Evolutionary conservation across 2,888 invertebrate species (phyloP).

Genomic region (Caradrina kadenii): DNA sequence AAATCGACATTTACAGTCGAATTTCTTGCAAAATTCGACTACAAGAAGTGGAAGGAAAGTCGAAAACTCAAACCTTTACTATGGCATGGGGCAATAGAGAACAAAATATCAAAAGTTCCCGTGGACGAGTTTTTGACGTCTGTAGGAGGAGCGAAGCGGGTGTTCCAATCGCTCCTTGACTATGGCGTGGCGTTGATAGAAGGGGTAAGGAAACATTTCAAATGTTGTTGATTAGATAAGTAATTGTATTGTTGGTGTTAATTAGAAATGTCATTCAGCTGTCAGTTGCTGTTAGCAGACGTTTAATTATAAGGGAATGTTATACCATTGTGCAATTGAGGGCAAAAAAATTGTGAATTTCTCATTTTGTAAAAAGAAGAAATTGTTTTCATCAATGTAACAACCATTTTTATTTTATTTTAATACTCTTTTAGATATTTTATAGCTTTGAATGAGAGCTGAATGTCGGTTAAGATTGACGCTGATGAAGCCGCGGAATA

Average conservation of each 20-base stretch:
- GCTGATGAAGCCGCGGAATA: too few relatives aligned
- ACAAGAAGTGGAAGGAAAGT: slow-evolving; percentile 76
- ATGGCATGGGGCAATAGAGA: slow-evolving; percentile 86
- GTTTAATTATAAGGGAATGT: slow-evolving; percentile 13
- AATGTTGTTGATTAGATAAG: slow-evolving; percentile 30
- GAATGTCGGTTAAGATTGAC: too few relatives aligned
- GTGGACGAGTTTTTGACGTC: slow-evolving; percentile 86
- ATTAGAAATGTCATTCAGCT: slow-evolving; percentile 43
- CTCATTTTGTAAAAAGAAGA: too few relatives aligned
- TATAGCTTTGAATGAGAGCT: too few relatives aligned
- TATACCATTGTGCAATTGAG: not conserved
- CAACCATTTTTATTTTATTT: not conserved
- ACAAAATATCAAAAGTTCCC: slow-evolving; percentile 80
- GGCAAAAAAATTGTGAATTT: not conserved
- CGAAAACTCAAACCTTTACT: slow-evolving; percentile 75
- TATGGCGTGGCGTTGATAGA: slow-evolving; percentile 89
- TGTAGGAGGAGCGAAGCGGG: slow-evolving; percentile 79
- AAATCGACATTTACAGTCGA: slow-evolving; percentile 85
- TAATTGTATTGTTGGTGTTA: slow-evolving; percentile 33
- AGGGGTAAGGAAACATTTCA: slow-evolving; percentile 71
- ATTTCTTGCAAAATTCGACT: slow-evolving; percentile 84
- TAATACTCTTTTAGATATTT: too few relatives aligned
- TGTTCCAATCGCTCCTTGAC: slow-evolving; percentile 88
- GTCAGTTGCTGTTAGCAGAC: not conserved
- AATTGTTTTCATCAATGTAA: not conserved